These are phyloP conservation scores for Alethe castanea DNA, from an alignment of 2,113 vertebrate species.

Conservation along the genomic window DNA sequence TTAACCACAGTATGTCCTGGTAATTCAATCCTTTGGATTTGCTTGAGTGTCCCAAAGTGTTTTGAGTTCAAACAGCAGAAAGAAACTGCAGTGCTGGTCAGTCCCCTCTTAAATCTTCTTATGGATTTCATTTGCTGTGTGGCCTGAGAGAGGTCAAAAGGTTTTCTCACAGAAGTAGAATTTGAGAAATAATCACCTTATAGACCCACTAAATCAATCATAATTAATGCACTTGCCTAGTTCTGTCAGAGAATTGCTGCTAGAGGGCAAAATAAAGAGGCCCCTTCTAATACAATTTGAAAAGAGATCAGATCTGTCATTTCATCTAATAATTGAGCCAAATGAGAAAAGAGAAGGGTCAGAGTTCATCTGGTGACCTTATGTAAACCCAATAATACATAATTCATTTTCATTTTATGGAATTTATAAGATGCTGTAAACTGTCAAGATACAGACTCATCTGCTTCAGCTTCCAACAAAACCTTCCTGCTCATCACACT, in stretches of 20 bases:
- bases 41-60: constrained; percentile 69
- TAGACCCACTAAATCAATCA: constrained; percentile 93
- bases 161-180: constrained; percentile 86
- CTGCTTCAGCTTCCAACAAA: constrained; percentile 28
- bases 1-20: constrained; percentile 37
- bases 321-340: constrained; percentile 90
- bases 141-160: constrained; percentile 91
- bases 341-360: constrained; percentile 83
- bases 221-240: constrained; percentile 90
- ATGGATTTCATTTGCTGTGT: constrained; percentile 89
- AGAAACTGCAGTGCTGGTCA: constrained; percentile 65
- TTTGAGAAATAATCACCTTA: constrained; percentile 92
- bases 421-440: constrained; percentile 76
- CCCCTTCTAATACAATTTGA: constrained; percentile 85
- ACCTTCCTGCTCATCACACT: not conserved
- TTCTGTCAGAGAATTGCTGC: constrained; percentile 84
- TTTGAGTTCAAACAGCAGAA: constrained; percentile 77
- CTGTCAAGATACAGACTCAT: constrained; percentile 48
- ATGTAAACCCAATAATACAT: constrained; percentile 79
- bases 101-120: constrained; percentile 85
- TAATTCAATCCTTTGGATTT: constrained; percentile 73
- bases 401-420: constrained; percentile 79
- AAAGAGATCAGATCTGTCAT: constrained; percentile 92
- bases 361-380: constrained; percentile 77
- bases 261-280: constrained; percentile 84